Evolutionary conservation across 2,113 vertebrate genomes (phyloP), one percentile per base, ranked within the genome.

Genomic region (Neodontobutis hainanensis): DNA sequence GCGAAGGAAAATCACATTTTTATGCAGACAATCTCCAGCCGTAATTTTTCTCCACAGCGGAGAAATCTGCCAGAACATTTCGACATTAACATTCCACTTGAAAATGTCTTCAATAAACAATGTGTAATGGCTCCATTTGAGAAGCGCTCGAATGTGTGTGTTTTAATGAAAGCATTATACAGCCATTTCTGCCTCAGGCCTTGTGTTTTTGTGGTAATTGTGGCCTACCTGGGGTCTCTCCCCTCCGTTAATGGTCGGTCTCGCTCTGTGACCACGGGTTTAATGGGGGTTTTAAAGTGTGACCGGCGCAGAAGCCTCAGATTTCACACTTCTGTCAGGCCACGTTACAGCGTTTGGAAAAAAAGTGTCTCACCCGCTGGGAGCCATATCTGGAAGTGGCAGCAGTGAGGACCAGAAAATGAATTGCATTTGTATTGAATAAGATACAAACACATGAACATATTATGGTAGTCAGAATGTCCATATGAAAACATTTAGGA

Each of bases 321-420:
- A 88, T 91, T 88, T 88, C 86, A 90, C 71, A 77, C 60, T 70
- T 73, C 85, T 87, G 73, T 83, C 82, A 86, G 73, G 11, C 65
- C 11, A 15, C 14, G 27, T 70, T 83, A 79, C 67, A 59, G 55
- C 59, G 70, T 84, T 77, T 86, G 63, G 19, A 27, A 51, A 80
- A 83, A 83, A 77, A 77, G 61, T 75, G 43, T 69, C 70, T 75
- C 52, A 70, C 69, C 75, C 58, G 47, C 60, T 27, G 19, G 19
- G 19, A 27, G 19, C 19, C 19, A 27, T 27, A 27, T 27, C 19
- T 27, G 19, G 19, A 27, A 27, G 19, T 27, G 19, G 19, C 19
- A 27, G 19, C 19, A 27, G 19, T 27, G 19, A 27, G 19, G 19
- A 27, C 19, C 19, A 27, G 19, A 27, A 27, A 27, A 27, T 27